Evolutionary conservation across 1,140 invertebrate genomes (phyloP).

Genomic region (Portunus trituberculatus): DNA sequence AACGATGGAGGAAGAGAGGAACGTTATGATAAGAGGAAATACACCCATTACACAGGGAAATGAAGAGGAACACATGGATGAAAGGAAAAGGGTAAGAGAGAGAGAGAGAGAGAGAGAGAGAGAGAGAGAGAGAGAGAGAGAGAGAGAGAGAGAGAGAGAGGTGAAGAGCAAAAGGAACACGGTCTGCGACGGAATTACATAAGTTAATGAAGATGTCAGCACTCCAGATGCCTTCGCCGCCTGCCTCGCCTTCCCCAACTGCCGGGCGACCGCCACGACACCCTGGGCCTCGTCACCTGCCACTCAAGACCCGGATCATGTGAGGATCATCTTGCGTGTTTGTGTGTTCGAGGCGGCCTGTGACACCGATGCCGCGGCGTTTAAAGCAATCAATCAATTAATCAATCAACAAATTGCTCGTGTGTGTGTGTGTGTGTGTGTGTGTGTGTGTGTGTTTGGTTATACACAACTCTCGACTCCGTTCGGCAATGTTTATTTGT

Average conservation of each 20-base stretch:
- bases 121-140: not conserved
- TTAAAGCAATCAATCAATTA: too few species aligned
- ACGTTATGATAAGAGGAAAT: not conserved
- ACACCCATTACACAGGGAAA: not conserved
- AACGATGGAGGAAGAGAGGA: not conserved
- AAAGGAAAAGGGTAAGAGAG: not conserved
- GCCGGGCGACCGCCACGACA: not conserved
- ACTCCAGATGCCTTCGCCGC: not conserved
- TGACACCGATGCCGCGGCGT: too few species aligned
- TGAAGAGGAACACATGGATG: not conserved
- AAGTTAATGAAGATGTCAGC: not conserved
- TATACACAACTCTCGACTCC: too few species aligned
- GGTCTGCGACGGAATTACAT: not conserved
- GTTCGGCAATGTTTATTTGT: not conserved
- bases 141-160: not conserved
- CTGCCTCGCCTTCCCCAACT: not conserved
- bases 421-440: slow-evolving; percentile 38
- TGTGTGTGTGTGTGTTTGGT: not conserved
- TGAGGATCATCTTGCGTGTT: not conserved
- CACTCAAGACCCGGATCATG: not conserved
- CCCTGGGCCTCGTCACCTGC: not conserved
- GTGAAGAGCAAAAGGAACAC: not conserved
- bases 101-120: not conserved
- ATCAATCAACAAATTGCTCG: not conserved
- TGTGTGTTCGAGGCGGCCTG: not conserved